Conservation (phyloP, 2,888 invertebrate genomes). For the Dynastes hyllus region DNA sequence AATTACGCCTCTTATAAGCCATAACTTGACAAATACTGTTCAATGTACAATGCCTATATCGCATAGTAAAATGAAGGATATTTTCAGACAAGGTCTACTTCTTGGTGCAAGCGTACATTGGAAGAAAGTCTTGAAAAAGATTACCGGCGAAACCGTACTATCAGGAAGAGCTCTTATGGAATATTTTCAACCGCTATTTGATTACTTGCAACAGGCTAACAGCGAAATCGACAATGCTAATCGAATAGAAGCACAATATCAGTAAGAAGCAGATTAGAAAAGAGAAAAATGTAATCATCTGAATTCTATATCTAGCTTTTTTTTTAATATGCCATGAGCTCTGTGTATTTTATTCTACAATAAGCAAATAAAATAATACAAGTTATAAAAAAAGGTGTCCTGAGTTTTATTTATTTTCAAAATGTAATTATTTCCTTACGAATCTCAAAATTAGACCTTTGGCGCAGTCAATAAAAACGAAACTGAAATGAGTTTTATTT, state of each 20-base stretch:
- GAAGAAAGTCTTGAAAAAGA: constrained; percentile 75
- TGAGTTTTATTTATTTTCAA: too few relatives aligned
- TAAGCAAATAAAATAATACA: too few relatives aligned
- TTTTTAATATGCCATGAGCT: background rate
- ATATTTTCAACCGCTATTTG: constrained; percentile 75
- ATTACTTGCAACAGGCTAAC: constrained; percentile 74
- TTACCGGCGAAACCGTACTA: constrained; percentile 75
- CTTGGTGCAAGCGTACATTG: constrained; percentile 73
- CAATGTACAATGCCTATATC: too few relatives aligned
- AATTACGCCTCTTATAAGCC: too few relatives aligned
- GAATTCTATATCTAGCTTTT: background rate
- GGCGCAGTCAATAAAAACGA: too few relatives aligned
- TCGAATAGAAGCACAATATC: background rate
- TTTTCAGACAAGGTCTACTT: constrained; percentile 70
- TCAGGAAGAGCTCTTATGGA: constrained; percentile 74
- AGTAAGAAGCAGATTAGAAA: background rate
- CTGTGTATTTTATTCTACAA: too few relatives aligned
- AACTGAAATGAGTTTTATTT: too few relatives aligned
- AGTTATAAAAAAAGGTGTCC: too few relatives aligned
- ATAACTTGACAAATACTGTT: background rate
- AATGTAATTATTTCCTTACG: too few relatives aligned
- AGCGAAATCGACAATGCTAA: background rate
- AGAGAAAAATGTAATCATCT: background rate
- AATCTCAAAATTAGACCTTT: too few relatives aligned
- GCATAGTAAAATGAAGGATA: too few relatives aligned